phyloP scores from a whole-genome alignment of 2,797 vertebrate genomes.

The Arrhamphus sclerolepis region DNA sequence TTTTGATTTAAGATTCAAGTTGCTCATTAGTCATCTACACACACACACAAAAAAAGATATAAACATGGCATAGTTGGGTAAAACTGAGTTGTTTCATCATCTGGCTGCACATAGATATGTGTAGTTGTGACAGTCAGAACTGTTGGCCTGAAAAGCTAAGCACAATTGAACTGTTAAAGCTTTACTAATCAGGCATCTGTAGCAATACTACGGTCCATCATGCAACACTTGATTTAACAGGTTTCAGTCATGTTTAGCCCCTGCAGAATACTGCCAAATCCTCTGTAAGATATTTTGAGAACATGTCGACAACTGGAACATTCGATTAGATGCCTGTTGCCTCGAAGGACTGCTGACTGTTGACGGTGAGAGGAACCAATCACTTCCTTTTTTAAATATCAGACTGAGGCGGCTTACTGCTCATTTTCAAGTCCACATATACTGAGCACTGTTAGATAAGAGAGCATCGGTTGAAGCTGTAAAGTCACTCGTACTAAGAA shows the following conservation, averaged over 20 bases:
- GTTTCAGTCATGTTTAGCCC: constrained; percentile 10
- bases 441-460: constrained; percentile 24
- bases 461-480: constrained; percentile 24
- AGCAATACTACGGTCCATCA: not conserved
- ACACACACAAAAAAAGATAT: not conserved
- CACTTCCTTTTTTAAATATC: constrained; percentile 28
- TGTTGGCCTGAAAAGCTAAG: constrained; percentile 2
- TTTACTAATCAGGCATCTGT: not conserved
- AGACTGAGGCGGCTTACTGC: not conserved
- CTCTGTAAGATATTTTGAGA: constrained; percentile 20
- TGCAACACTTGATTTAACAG: constrained; percentile 10
- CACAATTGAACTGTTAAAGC: constrained; percentile 2
- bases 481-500: constrained; percentile 28
- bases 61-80: constrained; percentile 1
- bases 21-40: not conserved
- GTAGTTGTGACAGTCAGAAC: not conserved
- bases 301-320: constrained; percentile 26
- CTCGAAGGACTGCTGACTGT: constrained; percentile 20
- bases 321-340: constrained; percentile 39
- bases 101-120: not conserved
- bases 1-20: no score
- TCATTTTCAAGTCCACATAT: constrained; percentile 25
- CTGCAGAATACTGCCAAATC: not conserved
- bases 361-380: constrained; percentile 35
- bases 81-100: not conserved